A percentile compares a stretch with the other conserved stretches of the same genome.
phyloP scores from a whole-genome alignment of 1,140 invertebrate species.

The Papilio polytes region DNA sequence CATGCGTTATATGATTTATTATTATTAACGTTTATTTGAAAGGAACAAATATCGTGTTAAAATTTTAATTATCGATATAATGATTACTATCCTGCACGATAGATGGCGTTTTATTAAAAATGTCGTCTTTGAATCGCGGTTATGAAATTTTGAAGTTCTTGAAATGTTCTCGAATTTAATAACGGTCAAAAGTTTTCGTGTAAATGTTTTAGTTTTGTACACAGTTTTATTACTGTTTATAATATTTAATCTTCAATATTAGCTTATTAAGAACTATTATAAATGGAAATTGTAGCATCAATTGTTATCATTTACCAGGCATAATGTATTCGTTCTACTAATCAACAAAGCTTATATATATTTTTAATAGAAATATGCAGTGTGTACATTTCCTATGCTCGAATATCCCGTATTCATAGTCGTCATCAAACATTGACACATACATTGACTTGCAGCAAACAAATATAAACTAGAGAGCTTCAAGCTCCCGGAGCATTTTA shows the following conservation, averaged over 20 bases:
- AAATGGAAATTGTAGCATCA: too few relatives aligned
- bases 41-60: neutral
- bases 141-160: neutral
- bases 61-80: too few relatives aligned
- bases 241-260: too few relatives aligned
- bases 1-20: neutral
- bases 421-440: neutral
- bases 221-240: too few relatives aligned
- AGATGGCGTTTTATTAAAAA: neutral
- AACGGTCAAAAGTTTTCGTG: too few relatives aligned
- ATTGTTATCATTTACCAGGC: too few relatives aligned
- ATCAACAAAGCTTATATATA: too few relatives aligned
- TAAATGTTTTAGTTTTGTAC: too few relatives aligned
- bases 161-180: too few relatives aligned
- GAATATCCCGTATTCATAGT: neutral
- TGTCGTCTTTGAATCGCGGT: neutral
- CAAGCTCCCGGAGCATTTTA: constrained; percentile 15
- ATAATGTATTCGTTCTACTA: too few relatives aligned
- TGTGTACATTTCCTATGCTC: neutral
- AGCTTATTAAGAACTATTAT: too few relatives aligned
- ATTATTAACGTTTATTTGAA: neutral
- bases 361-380: neutral
- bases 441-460: constrained; percentile 21
- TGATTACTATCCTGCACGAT: neutral
- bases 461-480: constrained; percentile 19